Conservation (phyloP, 2,797 vertebrate species). For the Oophaga sylvatica region DNA sequence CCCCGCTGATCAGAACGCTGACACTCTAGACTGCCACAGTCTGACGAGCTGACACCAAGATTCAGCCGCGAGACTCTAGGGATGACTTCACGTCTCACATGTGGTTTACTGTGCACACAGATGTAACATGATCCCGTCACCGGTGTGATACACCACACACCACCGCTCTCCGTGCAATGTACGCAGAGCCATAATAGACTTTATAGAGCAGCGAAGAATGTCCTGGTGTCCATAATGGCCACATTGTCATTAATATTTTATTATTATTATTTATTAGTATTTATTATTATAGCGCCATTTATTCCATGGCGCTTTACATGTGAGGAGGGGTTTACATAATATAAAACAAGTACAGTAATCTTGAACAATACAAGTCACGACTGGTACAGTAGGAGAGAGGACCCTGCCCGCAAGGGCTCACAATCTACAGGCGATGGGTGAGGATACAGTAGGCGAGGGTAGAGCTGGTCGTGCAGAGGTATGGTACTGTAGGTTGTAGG, state of each 20-base stretch:
- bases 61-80: conserved; percentile 65
- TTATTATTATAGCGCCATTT: no score
- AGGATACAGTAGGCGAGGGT: no score
- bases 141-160: neutral
- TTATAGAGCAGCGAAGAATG: neutral
- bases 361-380: no score
- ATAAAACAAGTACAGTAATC: no score
- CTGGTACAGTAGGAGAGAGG: no score
- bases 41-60: conserved; percentile 54
- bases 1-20: conserved; percentile 8
- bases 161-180: neutral
- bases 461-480: no score
- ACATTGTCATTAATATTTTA: neutral
- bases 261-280: no score
- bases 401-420: no score
- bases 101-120: conserved; percentile 38
- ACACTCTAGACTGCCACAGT: conserved; percentile 56
- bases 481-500: no score
- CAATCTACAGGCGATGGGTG: no score
- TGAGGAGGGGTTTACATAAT: no score
- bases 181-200: neutral
- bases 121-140: conserved; percentile 45
- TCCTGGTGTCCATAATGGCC: neutral
- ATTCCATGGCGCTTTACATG: no score
- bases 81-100: conserved; percentile 68